Percentiles rank a stretch among this genome's conserved stretches.
phyloP scores from a whole-genome alignment of 2,113 vertebrate genomes.

The Pycnonotus jocosus region DNA sequence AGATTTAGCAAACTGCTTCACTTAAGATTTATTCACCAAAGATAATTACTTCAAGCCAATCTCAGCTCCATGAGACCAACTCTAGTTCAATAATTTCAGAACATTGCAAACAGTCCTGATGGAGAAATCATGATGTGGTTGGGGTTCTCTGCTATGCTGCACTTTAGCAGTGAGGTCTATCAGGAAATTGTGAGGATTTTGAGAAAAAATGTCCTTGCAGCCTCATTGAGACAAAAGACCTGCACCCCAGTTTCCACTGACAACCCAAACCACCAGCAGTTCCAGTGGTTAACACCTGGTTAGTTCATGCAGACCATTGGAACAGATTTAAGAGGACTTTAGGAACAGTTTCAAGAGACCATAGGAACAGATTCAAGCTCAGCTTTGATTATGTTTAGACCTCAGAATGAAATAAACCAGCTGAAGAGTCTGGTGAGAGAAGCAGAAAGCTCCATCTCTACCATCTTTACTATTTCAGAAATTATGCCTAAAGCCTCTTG shows the following conservation, averaged over 20 bases:
- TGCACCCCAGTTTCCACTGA: not conserved
- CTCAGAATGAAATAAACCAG: not conserved
- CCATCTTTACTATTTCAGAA: not conserved
- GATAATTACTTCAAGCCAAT: not conserved
- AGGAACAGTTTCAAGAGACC: not conserved
- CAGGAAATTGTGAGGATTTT: not conserved
- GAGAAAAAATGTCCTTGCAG: not conserved
- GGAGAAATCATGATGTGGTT: not conserved
- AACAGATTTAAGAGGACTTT: not conserved
- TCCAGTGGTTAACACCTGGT: not conserved
- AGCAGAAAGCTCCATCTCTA: not conserved
- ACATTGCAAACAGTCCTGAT: not conserved
- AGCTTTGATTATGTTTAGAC: not conserved
- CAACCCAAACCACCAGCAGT: not conserved
- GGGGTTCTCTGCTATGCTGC: not conserved
- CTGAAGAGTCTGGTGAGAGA: not conserved
- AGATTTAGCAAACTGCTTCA: not conserved
- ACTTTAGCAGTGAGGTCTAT: not conserved
- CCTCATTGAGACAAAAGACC: not conserved
- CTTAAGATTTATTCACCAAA: not conserved
- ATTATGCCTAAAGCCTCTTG: not conserved
- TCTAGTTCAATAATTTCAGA: not conserved
- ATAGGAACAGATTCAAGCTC: not conserved
- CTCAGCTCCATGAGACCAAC: not conserved
- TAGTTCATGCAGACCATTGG: not conserved